Evolutionary conservation across 1,140 invertebrate species (phyloP).

Genomic region (Euwallacea similis): DNA sequence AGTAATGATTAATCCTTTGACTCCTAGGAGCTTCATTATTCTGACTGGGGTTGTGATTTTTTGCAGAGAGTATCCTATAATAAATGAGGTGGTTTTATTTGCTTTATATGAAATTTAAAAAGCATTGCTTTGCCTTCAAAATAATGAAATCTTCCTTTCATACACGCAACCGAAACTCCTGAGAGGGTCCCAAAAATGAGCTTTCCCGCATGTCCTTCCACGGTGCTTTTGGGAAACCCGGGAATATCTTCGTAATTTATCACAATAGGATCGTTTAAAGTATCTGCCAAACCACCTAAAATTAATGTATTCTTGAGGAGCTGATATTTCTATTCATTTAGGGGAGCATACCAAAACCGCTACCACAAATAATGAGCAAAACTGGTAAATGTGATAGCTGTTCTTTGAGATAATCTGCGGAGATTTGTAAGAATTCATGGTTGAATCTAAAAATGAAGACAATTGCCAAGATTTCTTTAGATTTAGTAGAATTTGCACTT

Average conservation of each 20-base stretch:
- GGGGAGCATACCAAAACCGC: slow-evolving; percentile 69
- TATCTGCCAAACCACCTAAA: slow-evolving; percentile 77
- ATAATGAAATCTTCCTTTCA: slow-evolving; percentile 94
- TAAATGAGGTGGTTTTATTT: slow-evolving; percentile 72
- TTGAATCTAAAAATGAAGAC: slow-evolving; percentile 16
- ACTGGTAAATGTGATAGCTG: slow-evolving; percentile 72
- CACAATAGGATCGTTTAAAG: slow-evolving; percentile 67
- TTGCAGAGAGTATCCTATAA: slow-evolving; percentile 91
- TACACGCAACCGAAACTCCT: slow-evolving; percentile 80
- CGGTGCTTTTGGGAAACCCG: slow-evolving; percentile 86
- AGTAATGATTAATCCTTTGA: slow-evolving; percentile 83
- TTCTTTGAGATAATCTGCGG: slow-evolving; percentile 73
- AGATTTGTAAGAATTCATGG: background rate
- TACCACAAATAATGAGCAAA: slow-evolving; percentile 94
- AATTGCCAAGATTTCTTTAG: background rate
- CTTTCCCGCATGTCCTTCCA: slow-evolving; percentile 86
- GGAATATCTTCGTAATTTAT: slow-evolving; percentile 88
- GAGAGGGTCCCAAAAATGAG: slow-evolving; percentile 85
- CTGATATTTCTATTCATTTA: background rate
- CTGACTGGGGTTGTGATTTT: slow-evolving; percentile 90
- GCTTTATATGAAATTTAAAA: no score
- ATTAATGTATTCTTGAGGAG: background rate
- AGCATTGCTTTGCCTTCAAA: slow-evolving; percentile 79
- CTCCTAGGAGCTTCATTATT: slow-evolving; percentile 90
- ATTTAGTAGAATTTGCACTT: background rate